These are phyloP conservation scores for Menidia beryllina DNA, from an alignment of 2,113 vertebrate species.

Conservation along the genomic window DNA sequence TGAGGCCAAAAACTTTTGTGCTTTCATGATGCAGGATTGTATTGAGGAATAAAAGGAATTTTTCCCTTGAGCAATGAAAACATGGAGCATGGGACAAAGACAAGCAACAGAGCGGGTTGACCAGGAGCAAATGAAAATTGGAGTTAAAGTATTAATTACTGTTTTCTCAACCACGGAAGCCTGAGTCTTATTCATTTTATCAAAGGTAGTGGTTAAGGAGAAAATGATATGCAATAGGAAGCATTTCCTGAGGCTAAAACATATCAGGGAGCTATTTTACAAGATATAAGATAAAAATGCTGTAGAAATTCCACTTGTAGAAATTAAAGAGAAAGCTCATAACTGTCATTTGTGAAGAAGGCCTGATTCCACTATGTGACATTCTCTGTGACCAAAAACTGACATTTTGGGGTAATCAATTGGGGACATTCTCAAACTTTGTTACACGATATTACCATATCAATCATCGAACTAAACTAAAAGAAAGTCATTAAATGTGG, in stretches of 20 bases:
- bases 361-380: neutral
- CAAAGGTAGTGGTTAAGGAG: slow-evolving; percentile 32
- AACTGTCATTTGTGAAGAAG: neutral
- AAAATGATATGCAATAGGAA: slow-evolving; percentile 6
- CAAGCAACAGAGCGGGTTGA: slow-evolving; percentile 22
- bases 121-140: slow-evolving; percentile 17
- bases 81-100: slow-evolving; percentile 16
- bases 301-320: neutral
- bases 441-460: neutral
- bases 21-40: slow-evolving; percentile 61
- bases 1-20: slow-evolving; percentile 40
- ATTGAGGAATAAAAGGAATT: slow-evolving; percentile 54
- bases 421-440: neutral
- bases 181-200: slow-evolving; percentile 34
- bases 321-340: neutral
- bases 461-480: too few relatives aligned
- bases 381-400: neutral
- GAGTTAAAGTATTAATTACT: slow-evolving; percentile 65
- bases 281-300: neutral
- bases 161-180: slow-evolving; percentile 35
- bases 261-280: neutral
- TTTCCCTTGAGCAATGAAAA: slow-evolving; percentile 46
- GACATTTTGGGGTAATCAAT: neutral
- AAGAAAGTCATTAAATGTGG: neutral
- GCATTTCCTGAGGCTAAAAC: neutral